Base-by-base conservation (phyloP, 2,888 invertebrate species). In the Cataglyphis cursor region DNA sequence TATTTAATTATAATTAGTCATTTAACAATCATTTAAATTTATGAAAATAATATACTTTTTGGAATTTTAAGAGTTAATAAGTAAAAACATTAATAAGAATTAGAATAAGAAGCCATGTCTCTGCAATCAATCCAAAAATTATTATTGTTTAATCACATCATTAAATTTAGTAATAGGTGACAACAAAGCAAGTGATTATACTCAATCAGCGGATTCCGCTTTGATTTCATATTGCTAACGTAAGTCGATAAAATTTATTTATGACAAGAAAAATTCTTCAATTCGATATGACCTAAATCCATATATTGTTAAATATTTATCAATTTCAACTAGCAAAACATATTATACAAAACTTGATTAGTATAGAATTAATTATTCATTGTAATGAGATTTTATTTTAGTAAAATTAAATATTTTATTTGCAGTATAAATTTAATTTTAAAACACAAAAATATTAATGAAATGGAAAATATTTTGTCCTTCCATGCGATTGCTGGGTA, bases 161-260 rank as follows among this genome's bases (percentile, higher is more conserved):
- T 61, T 61, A 61, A 31, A 18, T 54, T 54, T 54, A 54, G 38
- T 54, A 41, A 48, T 48, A 48, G 35, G 74, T 24, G 31, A 66
- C 21, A 62, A 35, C 48, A 31, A 44, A 9, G 24, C 12, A 31
- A 76, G 9, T 54, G 6, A 75, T 76, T 41, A 57, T n/a, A 76
- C 78, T 12, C 44, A 61, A 70, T 78, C 68, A 78, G 78, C 78
- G 15, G 18, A 78, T 78, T 78, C 78, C 68, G 3, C 31, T 48
- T 68, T 44, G 31, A 35, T 78, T 78, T 78, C 70, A 24, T 10
- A 41, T 8, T 35, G 35, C 28, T 21, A 44, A 59, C 68, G 21
- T 59, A 44, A 31, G 44, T 68, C 21, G n/a, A 44, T 12, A 18
- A 59, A 59, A 78, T n/a, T 21, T 21, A 78, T 24, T 59, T 44